Evolutionary conservation across 2,888 invertebrate genomes (phyloP).

Genomic region (Lasiommata megera): DNA sequence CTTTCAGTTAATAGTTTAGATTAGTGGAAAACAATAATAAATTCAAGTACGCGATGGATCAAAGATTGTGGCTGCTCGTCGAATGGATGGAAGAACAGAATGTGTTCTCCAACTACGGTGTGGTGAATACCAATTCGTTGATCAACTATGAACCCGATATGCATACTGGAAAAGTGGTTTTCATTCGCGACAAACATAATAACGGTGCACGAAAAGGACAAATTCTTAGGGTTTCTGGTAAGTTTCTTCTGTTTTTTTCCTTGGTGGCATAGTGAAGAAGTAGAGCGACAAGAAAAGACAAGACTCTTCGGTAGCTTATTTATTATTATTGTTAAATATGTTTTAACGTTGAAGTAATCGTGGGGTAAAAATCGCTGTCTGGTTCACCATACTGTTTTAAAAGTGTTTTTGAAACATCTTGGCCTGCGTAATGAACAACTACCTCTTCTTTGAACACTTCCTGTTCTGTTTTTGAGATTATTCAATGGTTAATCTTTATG

Average conservation of each 20-base stretch:
- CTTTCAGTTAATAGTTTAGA: constrained; percentile 8
- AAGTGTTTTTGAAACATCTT: too few species aligned
- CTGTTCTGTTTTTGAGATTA: too few species aligned
- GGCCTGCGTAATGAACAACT: too few species aligned
- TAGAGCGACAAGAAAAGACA: too few species aligned
- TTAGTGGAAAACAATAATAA: constrained; percentile 16
- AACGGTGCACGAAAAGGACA: constrained; percentile 46
- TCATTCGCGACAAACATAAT: constrained; percentile 39
- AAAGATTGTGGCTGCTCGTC: constrained; percentile 55
- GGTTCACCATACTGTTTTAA: too few species aligned
- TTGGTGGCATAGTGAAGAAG: too few species aligned
- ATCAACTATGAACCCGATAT: constrained; percentile 42
- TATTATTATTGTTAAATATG: too few species aligned
- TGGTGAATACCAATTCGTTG: constrained; percentile 46
- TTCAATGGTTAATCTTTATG: too few species aligned
- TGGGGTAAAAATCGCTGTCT: too few species aligned
- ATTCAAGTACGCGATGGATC: constrained; percentile 45
- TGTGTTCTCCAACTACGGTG: constrained; percentile 49
- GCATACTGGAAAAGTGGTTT: constrained; percentile 47
- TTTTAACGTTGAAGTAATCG: too few species aligned
- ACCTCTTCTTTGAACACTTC: too few species aligned
- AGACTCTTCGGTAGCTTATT: too few species aligned
- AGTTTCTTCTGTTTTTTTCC: constrained; percentile 20
- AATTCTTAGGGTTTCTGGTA: constrained; percentile 55
- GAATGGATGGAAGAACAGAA: constrained; percentile 56